These are phyloP conservation scores for Ochropacha duplaris DNA, from an alignment of 2,888 invertebrate species.

Conservation along the genomic window DNA sequence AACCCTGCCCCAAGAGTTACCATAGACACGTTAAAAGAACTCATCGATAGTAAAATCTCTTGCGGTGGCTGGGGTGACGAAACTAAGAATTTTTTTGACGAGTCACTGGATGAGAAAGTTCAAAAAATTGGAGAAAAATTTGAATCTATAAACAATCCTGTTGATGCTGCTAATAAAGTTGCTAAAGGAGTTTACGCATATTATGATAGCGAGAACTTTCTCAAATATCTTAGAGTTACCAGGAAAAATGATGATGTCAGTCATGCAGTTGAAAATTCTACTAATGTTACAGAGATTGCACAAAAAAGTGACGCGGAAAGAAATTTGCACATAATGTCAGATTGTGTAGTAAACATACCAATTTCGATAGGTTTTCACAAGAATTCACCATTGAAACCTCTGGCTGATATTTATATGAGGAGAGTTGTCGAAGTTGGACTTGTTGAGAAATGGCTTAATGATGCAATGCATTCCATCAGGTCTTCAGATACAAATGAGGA, in stretches of 20 bases:
- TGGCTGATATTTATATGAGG: slow-evolving; percentile 86
- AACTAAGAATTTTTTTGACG: slow-evolving; percentile 86
- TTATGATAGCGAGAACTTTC: slow-evolving; percentile 89
- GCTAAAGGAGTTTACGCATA: slow-evolving; percentile 89
- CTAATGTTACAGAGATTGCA: slow-evolving; percentile 31
- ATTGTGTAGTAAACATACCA: slow-evolving; percentile 91
- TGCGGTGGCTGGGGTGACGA: slow-evolving; percentile 89
- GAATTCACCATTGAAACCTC: slow-evolving; percentile 89
- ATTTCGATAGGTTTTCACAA: slow-evolving; percentile 91
- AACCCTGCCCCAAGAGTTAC: slow-evolving; percentile 90
- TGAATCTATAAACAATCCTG: slow-evolving; percentile 83
- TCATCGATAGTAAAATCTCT: slow-evolving; percentile 85
- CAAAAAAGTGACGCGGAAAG: slow-evolving; percentile 49
- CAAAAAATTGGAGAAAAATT: slow-evolving; percentile 87
- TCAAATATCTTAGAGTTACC: slow-evolving; percentile 85
- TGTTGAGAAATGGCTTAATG: slow-evolving; percentile 90
- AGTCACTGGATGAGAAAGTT: slow-evolving; percentile 86
- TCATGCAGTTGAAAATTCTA: slow-evolving; percentile 47
- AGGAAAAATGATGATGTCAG: slow-evolving; percentile 65
- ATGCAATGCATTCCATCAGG: slow-evolving; percentile 85
- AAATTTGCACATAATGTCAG: slow-evolving; percentile 90
- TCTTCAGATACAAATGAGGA: slow-evolving; percentile 82
- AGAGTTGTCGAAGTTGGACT: slow-evolving; percentile 89
- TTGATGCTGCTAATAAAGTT: slow-evolving; percentile 86
- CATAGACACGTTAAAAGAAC: slow-evolving; percentile 88